Percentiles rank a stretch among this genome's conserved stretches.
Evolutionary conservation across 2,797 vertebrate genomes (phyloP).

Genomic region (Typhlichthys subterraneus): DNA sequence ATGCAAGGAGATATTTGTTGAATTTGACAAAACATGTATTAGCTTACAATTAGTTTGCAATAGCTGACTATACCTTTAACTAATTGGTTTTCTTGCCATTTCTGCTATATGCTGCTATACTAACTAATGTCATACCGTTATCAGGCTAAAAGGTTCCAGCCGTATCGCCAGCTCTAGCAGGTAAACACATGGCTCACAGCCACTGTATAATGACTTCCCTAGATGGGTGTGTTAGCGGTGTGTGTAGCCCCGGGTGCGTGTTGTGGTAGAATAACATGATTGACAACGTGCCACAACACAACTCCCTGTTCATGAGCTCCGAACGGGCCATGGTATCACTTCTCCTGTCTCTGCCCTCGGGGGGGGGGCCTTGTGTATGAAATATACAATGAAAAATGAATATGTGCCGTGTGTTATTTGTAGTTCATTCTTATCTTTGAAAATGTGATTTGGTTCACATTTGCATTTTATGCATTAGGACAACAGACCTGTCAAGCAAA

Average conservation of each 20-base stretch:
- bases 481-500: too few species aligned
- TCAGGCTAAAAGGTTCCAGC: too few species aligned
- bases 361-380: neutral
- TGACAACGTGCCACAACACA: slow-evolving; percentile 69
- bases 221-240: slow-evolving; percentile 47
- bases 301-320: slow-evolving; percentile 47
- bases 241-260: slow-evolving; percentile 36
- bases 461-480: too few species aligned
- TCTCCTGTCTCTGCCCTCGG: slow-evolving; percentile 23
- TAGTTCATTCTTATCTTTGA: slow-evolving; percentile 50
- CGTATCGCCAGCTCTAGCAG: neutral
- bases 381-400: slow-evolving; percentile 4
- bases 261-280: slow-evolving; percentile 46
- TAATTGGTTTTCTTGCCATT: too few species aligned
- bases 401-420: slow-evolving; percentile 8
- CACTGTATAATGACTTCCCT: slow-evolving; percentile 36
- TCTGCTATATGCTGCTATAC: too few species aligned
- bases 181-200: neutral
- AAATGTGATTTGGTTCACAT: neutral
- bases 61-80: too few species aligned
- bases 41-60: too few species aligned
- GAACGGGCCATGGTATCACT: slow-evolving; percentile 49
- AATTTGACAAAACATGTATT: too few species aligned
- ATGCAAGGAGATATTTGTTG: too few species aligned
- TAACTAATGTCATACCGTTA: too few species aligned